Conservation (phyloP, 2,888 invertebrate species). For the Perizoma flavofasciatum region DNA sequence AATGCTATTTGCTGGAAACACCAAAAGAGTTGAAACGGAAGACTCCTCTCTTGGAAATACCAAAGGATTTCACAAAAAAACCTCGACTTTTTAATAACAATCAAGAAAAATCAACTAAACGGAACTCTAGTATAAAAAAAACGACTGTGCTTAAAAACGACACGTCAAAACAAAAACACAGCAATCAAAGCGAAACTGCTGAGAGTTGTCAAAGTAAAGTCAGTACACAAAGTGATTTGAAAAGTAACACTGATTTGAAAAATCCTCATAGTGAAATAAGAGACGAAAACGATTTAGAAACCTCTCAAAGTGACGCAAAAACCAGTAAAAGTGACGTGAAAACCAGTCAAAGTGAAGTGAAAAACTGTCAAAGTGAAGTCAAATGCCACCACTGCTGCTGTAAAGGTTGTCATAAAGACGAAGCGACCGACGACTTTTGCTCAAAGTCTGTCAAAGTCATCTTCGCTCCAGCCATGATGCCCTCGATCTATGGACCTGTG, state of each 20-base stretch:
- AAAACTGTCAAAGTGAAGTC: slow-evolving; percentile 31
- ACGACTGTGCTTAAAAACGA: neutral
- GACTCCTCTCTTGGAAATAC: slow-evolving; percentile 65
- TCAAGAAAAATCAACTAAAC: slow-evolving; percentile 12
- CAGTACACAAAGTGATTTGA: neutral
- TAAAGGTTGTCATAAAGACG: slow-evolving; percentile 28
- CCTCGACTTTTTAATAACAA: slow-evolving; percentile 55
- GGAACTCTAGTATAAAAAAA: slow-evolving; percentile 25
- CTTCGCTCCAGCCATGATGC: slow-evolving; percentile 75
- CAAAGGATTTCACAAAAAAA: slow-evolving; percentile 60
- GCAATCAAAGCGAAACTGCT: slow-evolving; percentile 5
- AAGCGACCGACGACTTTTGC: slow-evolving; percentile 47
- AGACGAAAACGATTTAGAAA: slow-evolving; percentile 2
- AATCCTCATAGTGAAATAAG: neutral
- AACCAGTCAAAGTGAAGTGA: slow-evolving; percentile 26
- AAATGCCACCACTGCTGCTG: slow-evolving; percentile 60
- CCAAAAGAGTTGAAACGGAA: slow-evolving; percentile 70
- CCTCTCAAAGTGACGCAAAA: slow-evolving; percentile 4
- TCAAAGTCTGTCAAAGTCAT: slow-evolving; percentile 67
- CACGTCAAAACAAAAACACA: neutral
- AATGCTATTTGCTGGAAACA: slow-evolving; percentile 67
- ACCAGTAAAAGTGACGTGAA: slow-evolving; percentile 16
- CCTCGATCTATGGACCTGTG: slow-evolving; percentile 63
- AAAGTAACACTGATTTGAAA: neutral
- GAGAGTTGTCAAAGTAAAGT: slow-evolving; percentile 8